These are phyloP conservation scores for Escarpia spicata DNA, from an alignment of 2,888 invertebrate species.

Conservation along the genomic window DNA sequence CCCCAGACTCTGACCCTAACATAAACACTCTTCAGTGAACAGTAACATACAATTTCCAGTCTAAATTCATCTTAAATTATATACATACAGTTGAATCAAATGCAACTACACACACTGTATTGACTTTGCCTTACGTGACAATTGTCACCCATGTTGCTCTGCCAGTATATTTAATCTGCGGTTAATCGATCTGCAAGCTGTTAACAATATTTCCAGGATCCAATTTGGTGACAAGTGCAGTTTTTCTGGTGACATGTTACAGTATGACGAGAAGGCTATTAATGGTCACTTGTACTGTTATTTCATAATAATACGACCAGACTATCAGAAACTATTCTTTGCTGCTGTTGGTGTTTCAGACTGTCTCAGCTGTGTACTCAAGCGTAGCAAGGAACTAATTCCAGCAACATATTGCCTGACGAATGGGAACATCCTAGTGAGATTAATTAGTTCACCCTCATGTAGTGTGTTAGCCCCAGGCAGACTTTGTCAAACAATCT, in stretches of 20 bases:
- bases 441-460: background rate
- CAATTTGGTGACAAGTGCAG: background rate
- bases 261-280: background rate
- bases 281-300: background rate
- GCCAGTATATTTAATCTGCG: background rate
- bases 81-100: background rate
- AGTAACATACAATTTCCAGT: no score
- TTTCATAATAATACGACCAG: background rate
- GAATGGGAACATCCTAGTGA: background rate
- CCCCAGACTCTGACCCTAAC: background rate
- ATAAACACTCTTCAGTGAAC: background rate
- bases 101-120: background rate
- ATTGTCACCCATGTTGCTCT: background rate
- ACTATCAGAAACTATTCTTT: background rate
- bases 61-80: background rate
- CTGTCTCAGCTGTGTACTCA: background rate
- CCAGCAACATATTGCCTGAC: background rate
- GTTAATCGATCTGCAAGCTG: background rate
- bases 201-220: background rate
- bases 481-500: background rate
- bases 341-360: background rate
- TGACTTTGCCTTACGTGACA: background rate
- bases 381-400: background rate
- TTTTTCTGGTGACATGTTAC: background rate
- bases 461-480: background rate